Evolutionary conservation across 2,113 vertebrate species (phyloP).

Genomic region (Paracyprichromis sp.): DNA sequence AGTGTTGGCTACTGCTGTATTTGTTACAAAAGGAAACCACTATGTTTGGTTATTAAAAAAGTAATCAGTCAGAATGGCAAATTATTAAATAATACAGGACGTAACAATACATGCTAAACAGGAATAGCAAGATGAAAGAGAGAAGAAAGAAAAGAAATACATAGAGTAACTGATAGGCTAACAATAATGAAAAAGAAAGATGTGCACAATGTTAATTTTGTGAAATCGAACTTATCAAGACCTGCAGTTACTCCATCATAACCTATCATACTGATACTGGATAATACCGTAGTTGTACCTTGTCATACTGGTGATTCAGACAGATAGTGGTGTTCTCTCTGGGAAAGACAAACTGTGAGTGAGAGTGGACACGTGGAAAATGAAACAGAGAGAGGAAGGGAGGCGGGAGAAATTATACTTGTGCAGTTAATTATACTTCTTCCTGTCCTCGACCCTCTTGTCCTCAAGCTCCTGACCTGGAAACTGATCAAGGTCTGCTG

Average conservation of each 20-base stretch:
- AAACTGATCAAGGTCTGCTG: background rate
- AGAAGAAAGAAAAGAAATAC: background rate
- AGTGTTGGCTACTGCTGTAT: background rate
- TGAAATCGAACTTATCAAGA: background rate
- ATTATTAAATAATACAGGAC: background rate
- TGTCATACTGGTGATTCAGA: background rate
- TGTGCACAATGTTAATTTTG: background rate
- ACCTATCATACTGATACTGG: background rate
- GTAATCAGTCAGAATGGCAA: background rate
- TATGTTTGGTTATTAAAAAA: background rate
- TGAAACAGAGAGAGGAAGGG: background rate
- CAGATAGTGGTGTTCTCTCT: background rate
- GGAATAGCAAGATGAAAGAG: background rate
- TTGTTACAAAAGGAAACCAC: background rate
- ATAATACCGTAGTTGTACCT: background rate
- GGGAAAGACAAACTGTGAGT: background rate
- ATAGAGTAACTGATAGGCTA: background rate
- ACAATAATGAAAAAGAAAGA: background rate
- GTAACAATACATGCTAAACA: background rate
- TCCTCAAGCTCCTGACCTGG: background rate
- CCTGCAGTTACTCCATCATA: background rate
- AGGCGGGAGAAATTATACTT: background rate
- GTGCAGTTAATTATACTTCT: background rate
- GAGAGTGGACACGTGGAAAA: slow-evolving; percentile 2
- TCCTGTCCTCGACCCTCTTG: background rate